Evolutionary conservation across 2,888 invertebrate species (phyloP).

Genomic region (Agriotes lineatus): DNA sequence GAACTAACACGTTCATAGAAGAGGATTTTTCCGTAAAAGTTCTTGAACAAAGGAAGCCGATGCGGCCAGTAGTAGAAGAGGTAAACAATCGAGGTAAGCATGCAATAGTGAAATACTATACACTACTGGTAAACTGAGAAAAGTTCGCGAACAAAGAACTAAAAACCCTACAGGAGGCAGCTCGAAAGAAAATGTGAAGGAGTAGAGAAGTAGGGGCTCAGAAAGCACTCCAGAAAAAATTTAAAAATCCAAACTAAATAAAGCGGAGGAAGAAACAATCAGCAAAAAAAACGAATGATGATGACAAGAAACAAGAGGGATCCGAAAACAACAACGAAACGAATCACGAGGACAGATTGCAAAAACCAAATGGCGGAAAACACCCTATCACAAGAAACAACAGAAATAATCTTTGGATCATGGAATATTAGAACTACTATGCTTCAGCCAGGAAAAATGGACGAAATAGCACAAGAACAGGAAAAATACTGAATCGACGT

Average conservation of each 20-base stretch:
- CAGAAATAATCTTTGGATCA: too few relatives aligned
- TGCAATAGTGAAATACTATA: neutral
- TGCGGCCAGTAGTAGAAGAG: neutral
- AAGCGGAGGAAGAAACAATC: neutral
- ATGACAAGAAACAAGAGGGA: neutral
- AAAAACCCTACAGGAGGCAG: neutral
- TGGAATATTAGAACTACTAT: too few relatives aligned
- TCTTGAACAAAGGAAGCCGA: neutral
- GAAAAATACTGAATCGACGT: too few relatives aligned
- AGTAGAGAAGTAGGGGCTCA: neutral
- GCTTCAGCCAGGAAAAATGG: too few relatives aligned
- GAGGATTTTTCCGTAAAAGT: neutral
- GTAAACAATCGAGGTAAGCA: neutral
- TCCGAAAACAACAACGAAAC: neutral
- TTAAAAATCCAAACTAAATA: neutral
- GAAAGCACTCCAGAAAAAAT: neutral
- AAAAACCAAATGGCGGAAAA: neutral
- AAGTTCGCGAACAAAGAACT: neutral
- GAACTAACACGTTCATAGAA: neutral
- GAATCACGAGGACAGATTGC: neutral
- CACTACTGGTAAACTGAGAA: neutral
- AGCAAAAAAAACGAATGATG: neutral
- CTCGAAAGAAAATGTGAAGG: neutral
- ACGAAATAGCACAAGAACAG: too few relatives aligned
- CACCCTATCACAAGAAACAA: too few relatives aligned